These are phyloP conservation scores for Crossoptilon crossoptilon DNA, from an alignment of 2,797 vertebrate genomes.

Conservation along the genomic window DNA sequence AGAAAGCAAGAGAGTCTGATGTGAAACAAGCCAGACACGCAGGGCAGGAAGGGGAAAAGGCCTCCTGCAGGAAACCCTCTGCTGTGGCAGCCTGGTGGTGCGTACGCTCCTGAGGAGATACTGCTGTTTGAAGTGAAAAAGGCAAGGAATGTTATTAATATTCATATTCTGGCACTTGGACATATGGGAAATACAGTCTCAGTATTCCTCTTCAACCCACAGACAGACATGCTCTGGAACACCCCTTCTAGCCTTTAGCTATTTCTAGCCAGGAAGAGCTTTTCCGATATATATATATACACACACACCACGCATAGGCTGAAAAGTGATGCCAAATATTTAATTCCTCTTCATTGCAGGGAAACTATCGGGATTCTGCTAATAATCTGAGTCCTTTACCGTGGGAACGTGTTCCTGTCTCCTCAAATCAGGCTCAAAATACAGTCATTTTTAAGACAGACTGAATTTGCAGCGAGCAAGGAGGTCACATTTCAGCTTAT, in stretches of 20 bases:
- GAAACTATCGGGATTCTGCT: background rate
- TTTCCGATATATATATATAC: conserved; percentile 7
- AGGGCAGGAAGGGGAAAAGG: conserved; percentile 61
- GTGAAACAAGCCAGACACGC: background rate
- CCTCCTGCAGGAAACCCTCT: conserved; percentile 49
- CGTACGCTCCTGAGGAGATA: background rate
- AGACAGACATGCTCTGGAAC: background rate
- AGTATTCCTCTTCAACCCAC: background rate
- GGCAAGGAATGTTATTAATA: background rate
- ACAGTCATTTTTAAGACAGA: background rate
- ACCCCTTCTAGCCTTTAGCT: conserved; percentile 9
- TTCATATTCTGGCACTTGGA: background rate
- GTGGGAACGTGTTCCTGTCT: background rate
- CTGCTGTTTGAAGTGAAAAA: conserved; percentile 38
- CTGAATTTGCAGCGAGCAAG: background rate
- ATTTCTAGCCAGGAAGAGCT: conserved; percentile 53
- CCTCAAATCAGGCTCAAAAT: background rate
- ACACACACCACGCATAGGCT: background rate
- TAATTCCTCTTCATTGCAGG: background rate
- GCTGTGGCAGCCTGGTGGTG: background rate
- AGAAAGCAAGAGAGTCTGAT: background rate
- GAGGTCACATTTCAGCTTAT: conserved; percentile 40
- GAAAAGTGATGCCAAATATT: background rate
- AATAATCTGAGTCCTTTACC: background rate
- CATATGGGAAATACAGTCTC: background rate